Evolutionary conservation across 2,888 invertebrate species (phyloP), one percentile per base, ranked within the genome.

Genomic region (Pheosia tremula): DNA sequence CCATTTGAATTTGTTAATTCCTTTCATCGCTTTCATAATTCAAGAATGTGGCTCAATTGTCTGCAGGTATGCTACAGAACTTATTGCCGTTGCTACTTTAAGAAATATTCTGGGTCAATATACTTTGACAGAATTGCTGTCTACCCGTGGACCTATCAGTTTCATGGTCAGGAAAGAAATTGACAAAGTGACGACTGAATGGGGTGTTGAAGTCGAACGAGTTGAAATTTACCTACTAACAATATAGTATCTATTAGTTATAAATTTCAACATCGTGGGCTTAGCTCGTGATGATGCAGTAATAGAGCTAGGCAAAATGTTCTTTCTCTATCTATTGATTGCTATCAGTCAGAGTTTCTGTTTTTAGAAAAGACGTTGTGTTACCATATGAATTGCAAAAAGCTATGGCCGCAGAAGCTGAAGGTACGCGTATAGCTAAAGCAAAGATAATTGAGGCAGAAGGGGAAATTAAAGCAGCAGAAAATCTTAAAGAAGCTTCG

Each of bases 221-320:
- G 95, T 96, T 37, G 95, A 96, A 90, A 95, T 96, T 94, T 95
- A 87, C n/a, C n/a, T n/a, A n/a, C n/a, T n/a, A n/a, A n/a, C n/a
- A n/a, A n/a, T n/a, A n/a, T n/a, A n/a, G 13, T 43, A 43, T 7
- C 9, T 43, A 8, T 8, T 3, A 47, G 10, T 45, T 47, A 47
- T 4, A 11, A 24, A n/a, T 24, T 3, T 9, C 8, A 7, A 43
- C 9, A 0, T 43, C 43, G 3, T 9, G 9, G 9, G 43, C 43
- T 43, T 43, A 9, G 9, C 9, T 43, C 9, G 43, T 9, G 43
- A 8, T 43, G 43, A 43, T 9, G 13, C 50, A 24, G 6, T 24
- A 47, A 11, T 0, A 11, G 10, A 47, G 45, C n/a, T n/a, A 47
- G 11, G 45, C 9, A 47, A 47, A 47, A 47, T 11, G 45, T 4